Conservation (phyloP, 2,888 invertebrate species). For the Hyalella azteca region DNA sequence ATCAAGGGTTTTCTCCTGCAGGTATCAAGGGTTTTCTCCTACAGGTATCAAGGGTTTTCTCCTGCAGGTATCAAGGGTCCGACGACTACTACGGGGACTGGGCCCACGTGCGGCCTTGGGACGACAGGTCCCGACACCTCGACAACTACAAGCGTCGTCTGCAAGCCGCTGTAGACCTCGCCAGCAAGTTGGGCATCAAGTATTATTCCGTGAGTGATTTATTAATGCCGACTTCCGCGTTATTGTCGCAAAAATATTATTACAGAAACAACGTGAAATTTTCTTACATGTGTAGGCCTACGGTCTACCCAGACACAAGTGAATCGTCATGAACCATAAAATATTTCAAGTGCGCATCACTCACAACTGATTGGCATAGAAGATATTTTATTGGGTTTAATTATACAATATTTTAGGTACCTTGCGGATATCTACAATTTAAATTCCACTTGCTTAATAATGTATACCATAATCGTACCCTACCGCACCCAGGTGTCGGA, state of each 20-base stretch:
- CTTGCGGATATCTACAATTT: neutral
- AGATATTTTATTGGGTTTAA: too few species aligned
- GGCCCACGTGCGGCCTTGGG: slow-evolving; percentile 63
- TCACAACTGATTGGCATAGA: too few species aligned
- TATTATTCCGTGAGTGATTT: slow-evolving; percentile 50
- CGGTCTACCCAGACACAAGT: too few species aligned
- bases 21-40: too few species aligned
- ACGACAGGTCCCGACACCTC: slow-evolving; percentile 68
- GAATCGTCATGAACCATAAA: too few species aligned
- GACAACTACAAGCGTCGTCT: slow-evolving; percentile 71
- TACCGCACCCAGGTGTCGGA: slow-evolving; percentile 60
- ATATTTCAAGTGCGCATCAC: too few species aligned
- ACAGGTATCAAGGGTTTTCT: neutral
- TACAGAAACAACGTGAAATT: too few species aligned
- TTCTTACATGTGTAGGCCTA: too few species aligned
- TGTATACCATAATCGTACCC: too few species aligned
- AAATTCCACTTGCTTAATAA: neutral
- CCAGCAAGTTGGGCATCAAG: slow-evolving; percentile 67
- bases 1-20: too few species aligned
- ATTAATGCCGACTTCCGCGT: neutral
- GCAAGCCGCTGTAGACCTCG: slow-evolving; percentile 71
- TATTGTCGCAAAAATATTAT: neutral
- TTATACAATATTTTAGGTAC: too few species aligned
- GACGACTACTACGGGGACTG: slow-evolving; percentile 59
- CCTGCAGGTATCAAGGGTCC: slow-evolving; percentile 49